phyloP scores from a whole-genome alignment of 92 coral and sea anemone species.

The Palythoa grandis region DNA sequence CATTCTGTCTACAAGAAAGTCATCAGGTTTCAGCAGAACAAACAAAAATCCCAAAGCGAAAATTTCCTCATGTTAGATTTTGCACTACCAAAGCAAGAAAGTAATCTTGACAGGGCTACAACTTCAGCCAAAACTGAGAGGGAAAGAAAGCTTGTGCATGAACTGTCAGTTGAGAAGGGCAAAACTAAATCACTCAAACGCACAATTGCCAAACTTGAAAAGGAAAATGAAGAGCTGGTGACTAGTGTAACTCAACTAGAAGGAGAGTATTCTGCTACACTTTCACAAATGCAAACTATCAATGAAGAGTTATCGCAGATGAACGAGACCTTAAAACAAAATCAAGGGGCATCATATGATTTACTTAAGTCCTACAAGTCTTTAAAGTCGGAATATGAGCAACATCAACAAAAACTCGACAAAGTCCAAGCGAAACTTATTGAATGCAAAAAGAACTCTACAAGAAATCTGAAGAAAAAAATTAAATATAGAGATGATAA shows the following conservation, averaged over 20 bases:
- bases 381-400: constrained; percentile 14
- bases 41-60: constrained; percentile 3
- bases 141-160: constrained; percentile 22
- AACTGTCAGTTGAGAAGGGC: not conserved
- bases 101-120: not conserved
- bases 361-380: not conserved
- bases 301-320: not conserved
- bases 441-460: not conserved
- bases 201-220: constrained; percentile 7
- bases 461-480: constrained; percentile 6
- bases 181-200: constrained; percentile 11
- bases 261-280: not conserved
- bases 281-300: not conserved
- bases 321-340: not conserved
- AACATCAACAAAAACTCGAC: constrained; percentile 9
- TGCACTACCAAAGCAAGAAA: constrained; percentile 23
- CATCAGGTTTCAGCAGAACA: not conserved
- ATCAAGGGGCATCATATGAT: not conserved
- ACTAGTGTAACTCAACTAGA: not conserved
- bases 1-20: not conserved
- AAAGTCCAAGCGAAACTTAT: not conserved
- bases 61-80: constrained; percentile 4
- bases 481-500: constrained; percentile 25
- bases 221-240: not conserved
- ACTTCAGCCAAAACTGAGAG: constrained; percentile 5